Base-by-base conservation (phyloP, 1,140 invertebrate genomes). In the Ceratitis capitata region DNA sequence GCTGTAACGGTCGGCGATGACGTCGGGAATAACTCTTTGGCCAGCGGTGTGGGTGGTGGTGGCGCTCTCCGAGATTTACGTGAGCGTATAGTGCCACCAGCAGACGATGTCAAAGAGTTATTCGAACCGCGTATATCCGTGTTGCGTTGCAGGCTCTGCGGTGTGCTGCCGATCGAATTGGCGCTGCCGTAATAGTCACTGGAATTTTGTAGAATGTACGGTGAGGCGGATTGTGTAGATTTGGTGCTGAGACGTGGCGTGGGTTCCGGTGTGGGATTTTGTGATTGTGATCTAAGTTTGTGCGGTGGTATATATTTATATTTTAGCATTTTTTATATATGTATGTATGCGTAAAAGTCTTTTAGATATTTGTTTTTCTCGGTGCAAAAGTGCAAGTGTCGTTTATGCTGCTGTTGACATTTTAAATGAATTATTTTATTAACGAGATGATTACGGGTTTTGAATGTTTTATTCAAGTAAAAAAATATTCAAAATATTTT, bases 41-140 rank as follows among this genome's bases (percentile, higher is more conserved):
- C 89, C 87, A 10, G 87, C 74, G 47, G 87, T 86, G 84, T 47
- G 26, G 88, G 86, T 58, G 87, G 87, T 23, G 84, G 88, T 9
- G 92, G 92, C 53, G 92, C 93, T 85, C 88, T 91, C 4, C 90
- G 88, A 51, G 92, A 92, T 84, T 92, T 92, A 5, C 92, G 90
- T 16, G 91, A 90, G 23, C 90, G 88, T n/a, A 89, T 88, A 56
- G 91, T 87, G n/a, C 88, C 86, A 12, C 86, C 87, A 51, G 85
- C 84, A 4, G 86, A 87, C n/a, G 88, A 89, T 39, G 88, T 86
- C 14, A 90, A 35, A 1, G 89, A 90, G 39, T 86, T 87, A 51
- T 87, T 88, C 29, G 89, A 90, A 9, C 88, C 87, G 47, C 88
- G 87, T 32, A 86, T 74, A 82, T 89, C 86, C 14, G 86, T 74